phyloP scores from a whole-genome alignment of 2,797 vertebrate genomes.

The Neosilurus mollespiculum region DNA sequence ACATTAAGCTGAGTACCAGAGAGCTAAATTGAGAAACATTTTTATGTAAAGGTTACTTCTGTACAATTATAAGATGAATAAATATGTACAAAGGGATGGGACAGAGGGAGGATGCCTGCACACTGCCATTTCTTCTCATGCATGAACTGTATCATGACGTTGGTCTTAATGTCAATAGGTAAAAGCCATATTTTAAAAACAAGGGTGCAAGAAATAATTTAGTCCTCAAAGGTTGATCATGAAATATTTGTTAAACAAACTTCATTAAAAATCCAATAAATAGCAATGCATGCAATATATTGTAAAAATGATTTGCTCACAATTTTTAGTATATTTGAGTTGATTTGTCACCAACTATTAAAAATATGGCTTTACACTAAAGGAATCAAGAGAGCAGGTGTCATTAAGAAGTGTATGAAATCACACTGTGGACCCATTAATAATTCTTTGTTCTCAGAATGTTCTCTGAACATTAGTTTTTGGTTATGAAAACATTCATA shows the following conservation, averaged over 20 bases:
- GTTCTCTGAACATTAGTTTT: too few species aligned
- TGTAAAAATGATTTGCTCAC: not conserved
- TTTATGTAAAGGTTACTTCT: constrained; percentile 44
- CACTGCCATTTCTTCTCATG: not conserved
- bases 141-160: not conserved
- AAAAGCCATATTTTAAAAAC: not conserved
- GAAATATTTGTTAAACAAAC: not conserved
- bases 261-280: not conserved
- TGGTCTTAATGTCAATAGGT: not conserved
- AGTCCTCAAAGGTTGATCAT: not conserved
- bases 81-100: constrained; percentile 43
- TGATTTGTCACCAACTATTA: too few species aligned
- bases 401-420: too few species aligned
- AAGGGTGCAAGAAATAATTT: not conserved
- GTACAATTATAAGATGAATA: constrained; percentile 35
- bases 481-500: too few species aligned
- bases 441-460: too few species aligned
- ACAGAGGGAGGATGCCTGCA: not conserved
- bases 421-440: too few species aligned
- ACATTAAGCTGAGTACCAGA: constrained; percentile 13
- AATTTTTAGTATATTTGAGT: not conserved
- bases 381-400: too few species aligned
- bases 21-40: not conserved
- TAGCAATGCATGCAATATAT: not conserved
- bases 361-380: too few species aligned